phyloP scores from a whole-genome alignment of 1,140 invertebrate species.

The Paralvinella palmiformis region DNA sequence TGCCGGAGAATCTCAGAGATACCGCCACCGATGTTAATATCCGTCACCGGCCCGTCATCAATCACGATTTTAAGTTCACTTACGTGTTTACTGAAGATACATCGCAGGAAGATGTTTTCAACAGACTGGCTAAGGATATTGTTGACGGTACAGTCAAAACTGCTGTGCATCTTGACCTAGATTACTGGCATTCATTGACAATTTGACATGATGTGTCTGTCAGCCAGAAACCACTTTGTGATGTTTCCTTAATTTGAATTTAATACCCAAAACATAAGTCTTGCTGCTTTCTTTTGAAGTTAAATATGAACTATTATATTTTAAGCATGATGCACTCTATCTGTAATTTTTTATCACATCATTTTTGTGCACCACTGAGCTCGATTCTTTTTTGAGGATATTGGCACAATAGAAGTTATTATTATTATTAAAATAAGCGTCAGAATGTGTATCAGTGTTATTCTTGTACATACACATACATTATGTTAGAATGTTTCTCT shows the following conservation, averaged over 20 bases:
- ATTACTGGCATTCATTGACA: no score
- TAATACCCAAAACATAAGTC: no score
- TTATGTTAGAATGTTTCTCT: not conserved
- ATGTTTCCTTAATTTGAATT: no score
- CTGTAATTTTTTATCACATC: not conserved
- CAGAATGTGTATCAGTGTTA: no score
- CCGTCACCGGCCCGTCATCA: constrained; percentile 22
- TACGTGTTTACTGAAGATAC: constrained; percentile 33
- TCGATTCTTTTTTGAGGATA: no score
- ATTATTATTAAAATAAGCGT: no score
- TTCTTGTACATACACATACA: not conserved
- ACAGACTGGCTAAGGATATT: constrained; percentile 36
- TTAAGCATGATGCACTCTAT: not conserved
- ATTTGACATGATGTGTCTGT: no score
- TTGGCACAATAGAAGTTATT: no score
- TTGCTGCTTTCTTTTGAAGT: not conserved
- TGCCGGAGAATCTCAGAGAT: constrained; percentile 32
- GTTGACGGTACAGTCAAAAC: constrained; percentile 29
- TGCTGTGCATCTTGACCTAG: not conserved
- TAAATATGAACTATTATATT: not conserved
- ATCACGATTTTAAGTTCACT: constrained; percentile 41
- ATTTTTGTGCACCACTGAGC: no score
- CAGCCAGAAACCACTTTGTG: no score
- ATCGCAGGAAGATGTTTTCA: constrained; percentile 40
- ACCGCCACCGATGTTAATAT: constrained; percentile 18